Conservation (phyloP, 2,888 invertebrate species). For the Andrena camellia region DNA sequence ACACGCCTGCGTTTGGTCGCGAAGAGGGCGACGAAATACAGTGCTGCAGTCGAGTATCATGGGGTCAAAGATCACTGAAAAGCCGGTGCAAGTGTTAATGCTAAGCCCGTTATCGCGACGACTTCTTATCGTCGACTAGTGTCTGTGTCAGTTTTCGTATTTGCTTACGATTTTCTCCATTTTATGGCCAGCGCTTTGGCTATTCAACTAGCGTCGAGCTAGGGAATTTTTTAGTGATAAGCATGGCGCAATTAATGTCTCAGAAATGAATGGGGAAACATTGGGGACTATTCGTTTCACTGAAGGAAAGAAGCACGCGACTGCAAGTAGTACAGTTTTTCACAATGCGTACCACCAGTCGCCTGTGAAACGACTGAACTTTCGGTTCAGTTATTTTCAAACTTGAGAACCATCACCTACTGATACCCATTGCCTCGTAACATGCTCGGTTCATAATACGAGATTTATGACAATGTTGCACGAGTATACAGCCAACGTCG, state of each 20-base stretch:
- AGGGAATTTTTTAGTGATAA: too few species aligned
- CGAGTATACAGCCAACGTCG: slow-evolving; percentile 35
- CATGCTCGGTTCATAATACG: slow-evolving; percentile 28
- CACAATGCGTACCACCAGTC: background rate
- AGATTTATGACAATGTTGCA: slow-evolving; percentile 53
- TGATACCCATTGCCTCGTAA: slow-evolving; percentile 8
- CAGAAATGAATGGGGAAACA: background rate
- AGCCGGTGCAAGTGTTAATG: slow-evolving; percentile 34
- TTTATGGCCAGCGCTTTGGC: too few species aligned
- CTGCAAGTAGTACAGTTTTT: background rate
- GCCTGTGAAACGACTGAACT: slow-evolving; percentile 50
- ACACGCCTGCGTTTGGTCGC: slow-evolving; percentile 49
- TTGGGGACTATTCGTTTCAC: background rate
- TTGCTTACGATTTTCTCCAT: background rate
- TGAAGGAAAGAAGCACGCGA: background rate
- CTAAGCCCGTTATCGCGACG: slow-evolving; percentile 9
- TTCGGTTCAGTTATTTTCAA: slow-evolving; percentile 29
- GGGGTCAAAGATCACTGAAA: slow-evolving; percentile 38
- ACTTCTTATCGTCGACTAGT: background rate
- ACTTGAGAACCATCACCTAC: background rate
- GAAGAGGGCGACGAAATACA: slow-evolving; percentile 28
- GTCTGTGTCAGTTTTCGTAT: background rate
- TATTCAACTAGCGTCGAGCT: too few species aligned
- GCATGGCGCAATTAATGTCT: background rate
- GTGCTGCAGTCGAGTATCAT: background rate